phyloP scores from a whole-genome alignment of 1,140 invertebrate species.

The Dendroctonus ponderosae region DNA sequence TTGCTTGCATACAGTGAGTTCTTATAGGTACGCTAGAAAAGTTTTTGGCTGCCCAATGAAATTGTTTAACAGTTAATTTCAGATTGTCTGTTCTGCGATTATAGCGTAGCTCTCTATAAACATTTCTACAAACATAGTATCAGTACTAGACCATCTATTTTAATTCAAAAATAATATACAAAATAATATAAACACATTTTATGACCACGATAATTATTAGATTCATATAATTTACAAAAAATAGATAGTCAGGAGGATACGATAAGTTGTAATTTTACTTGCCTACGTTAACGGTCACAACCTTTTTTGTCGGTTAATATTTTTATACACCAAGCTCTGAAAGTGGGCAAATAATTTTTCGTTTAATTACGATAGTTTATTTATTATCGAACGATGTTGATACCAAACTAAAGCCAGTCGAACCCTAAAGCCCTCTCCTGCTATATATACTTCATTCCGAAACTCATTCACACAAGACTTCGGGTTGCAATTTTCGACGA shows the following conservation, averaged over 20 bases:
- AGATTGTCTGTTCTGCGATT: constrained; percentile 33
- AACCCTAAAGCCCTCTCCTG: too few species aligned
- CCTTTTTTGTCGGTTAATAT: constrained; percentile 7
- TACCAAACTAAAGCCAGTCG: too few species aligned
- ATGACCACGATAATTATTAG: neutral
- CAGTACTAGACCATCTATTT: constrained; percentile 8
- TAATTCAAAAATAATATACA: neutral
- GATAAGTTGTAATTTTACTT: neutral
- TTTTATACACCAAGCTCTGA: neutral
- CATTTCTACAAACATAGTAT: neutral
- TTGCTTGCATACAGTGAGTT: too few species aligned
- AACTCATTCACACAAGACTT: too few species aligned
- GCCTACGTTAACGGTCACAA: constrained; percentile 4
- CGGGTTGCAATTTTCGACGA: too few species aligned
- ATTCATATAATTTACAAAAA: neutral
- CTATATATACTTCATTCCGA: too few species aligned
- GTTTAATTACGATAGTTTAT: too few species aligned
- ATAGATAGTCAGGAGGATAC: neutral
- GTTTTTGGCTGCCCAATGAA: too few species aligned
- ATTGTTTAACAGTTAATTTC: constrained; percentile 29
- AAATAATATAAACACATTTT: neutral
- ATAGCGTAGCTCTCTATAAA: constrained; percentile 21
- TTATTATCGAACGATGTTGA: too few species aligned
- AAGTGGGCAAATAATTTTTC: too few species aligned
- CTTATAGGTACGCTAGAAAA: too few species aligned